These are phyloP conservation scores for Rattus rattus DNA, from an alignment of 2,113 vertebrate species.

Conservation along the genomic window DNA sequence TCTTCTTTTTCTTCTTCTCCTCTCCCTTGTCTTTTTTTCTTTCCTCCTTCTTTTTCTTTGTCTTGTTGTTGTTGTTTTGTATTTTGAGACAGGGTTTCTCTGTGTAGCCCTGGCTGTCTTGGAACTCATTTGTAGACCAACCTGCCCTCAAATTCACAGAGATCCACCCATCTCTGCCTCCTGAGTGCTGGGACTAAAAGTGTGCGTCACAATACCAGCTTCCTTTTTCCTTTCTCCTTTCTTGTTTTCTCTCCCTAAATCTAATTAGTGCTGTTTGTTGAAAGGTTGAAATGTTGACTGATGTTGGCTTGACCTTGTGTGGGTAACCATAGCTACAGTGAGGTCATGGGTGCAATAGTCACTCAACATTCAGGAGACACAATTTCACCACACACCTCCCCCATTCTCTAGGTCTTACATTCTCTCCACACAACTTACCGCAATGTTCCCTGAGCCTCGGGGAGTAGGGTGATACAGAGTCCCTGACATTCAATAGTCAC, in stretches of 20 bases:
- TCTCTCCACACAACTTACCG: neutral
- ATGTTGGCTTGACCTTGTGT: neutral
- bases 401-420: neutral
- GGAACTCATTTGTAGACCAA: too few relatives aligned
- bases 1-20: accelerated
- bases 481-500: neutral
- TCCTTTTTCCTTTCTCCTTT: neutral
- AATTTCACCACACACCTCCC: neutral
- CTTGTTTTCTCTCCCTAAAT: neutral
- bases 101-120: too few relatives aligned
- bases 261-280: neutral
- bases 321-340: neutral
- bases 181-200: too few relatives aligned
- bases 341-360: neutral
- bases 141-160: too few relatives aligned
- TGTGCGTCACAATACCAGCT: too few relatives aligned
- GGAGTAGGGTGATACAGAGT: too few relatives aligned
- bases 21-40: accelerated
- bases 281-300: neutral
- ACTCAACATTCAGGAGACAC: neutral
- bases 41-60: neutral
- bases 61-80: neutral
- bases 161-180: too few relatives aligned
- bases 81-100: too few relatives aligned
- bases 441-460: neutral